Base-by-base conservation (phyloP, 37 sponge, comb jelly and placozoan species). In the Corticium candelabrum region DNA sequence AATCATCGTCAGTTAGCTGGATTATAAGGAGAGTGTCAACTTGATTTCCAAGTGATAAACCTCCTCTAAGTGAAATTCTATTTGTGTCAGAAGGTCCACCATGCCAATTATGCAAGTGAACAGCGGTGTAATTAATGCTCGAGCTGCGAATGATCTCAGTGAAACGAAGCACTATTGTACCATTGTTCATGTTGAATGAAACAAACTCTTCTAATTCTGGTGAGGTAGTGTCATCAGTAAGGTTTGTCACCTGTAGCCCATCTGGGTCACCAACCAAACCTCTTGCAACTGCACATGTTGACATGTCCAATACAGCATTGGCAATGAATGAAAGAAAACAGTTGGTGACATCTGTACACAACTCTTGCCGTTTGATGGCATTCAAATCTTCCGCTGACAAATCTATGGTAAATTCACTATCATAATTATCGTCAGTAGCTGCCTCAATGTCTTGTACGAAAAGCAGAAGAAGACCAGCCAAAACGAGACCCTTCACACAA, bases 361-460 rank as follows among this genome's bases (percentile, higher is more conserved):
- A 39, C 11, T 76, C 72, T 36, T 40, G 35, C 41, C 92, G 87
- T 76, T 91, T 91, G 43, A 91, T 81, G 1, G 79, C 83, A 75
- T 90, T 88, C 71, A 62, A 84, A 70, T 91, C 92, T 30, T 67
- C 29, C 11, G 39, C 0, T 7, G 68, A 70, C 2, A 91, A 67
- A 5, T 77, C 56, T 35, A 91, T 70, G 7, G 35, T 32, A 34
- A 91, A 43, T 0, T 36, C 67, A 40, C 81, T 85, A 39, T 81
- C 86, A 83, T 86, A 50, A 50, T 50, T 21, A 21, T 50, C 62
- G 62, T 21, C 21, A 27, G 15, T 11, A 50, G 62, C 62, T 50
- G n/a, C n/a, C n/a, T n/a, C n/a, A n/a, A n/a, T n/a, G n/a, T n/a
- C n/a, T n/a, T n/a, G n/a, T n/a, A n/a, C n/a, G n/a, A n/a, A n/a